phyloP scores from a whole-genome alignment of 2,888 invertebrate genomes.

The Hetaerina titia region DNA sequence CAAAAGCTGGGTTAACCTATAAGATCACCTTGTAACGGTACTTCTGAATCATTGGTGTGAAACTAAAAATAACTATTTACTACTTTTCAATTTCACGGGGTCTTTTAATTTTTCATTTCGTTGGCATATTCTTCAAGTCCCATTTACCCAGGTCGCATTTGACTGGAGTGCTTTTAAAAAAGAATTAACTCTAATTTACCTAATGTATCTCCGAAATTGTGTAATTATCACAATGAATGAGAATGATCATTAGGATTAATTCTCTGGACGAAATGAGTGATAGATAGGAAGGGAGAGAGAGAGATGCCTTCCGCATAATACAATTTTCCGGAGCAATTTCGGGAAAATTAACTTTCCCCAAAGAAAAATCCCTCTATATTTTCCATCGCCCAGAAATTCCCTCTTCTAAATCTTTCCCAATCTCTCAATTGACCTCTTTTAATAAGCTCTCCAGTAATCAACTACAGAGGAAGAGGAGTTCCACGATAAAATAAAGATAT shows the following conservation, averaged over 20 bases:
- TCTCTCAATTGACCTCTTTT: slow-evolving; percentile 41
- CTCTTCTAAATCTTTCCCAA: neutral
- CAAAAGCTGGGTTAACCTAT: too few species aligned
- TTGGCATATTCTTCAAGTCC: neutral
- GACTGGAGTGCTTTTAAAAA: neutral
- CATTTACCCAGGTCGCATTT: neutral
- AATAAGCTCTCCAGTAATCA: neutral
- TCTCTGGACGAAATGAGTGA: neutral
- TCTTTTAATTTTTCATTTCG: neutral
- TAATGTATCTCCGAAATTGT: slow-evolving; percentile 28
- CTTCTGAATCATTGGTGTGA: neutral
- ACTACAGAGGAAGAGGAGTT: slow-evolving; percentile 1
- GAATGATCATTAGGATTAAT: slow-evolving; percentile 39
- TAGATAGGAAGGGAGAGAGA: neutral
- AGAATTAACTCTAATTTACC: neutral
- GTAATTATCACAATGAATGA: slow-evolving; percentile 28
- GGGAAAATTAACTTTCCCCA: slow-evolving; percentile 37
- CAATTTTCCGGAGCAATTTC: slow-evolving; percentile 56
- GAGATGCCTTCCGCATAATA: slow-evolving; percentile 28
- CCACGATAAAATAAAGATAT: slow-evolving; percentile 5
- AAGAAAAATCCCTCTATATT: slow-evolving; percentile 38
- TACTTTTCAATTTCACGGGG: neutral
- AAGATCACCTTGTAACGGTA: neutral
- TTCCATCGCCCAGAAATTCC: neutral
- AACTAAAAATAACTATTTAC: neutral